Base-by-base conservation (phyloP, 2,113 vertebrate species). In the Spea bombifrons region DNA sequence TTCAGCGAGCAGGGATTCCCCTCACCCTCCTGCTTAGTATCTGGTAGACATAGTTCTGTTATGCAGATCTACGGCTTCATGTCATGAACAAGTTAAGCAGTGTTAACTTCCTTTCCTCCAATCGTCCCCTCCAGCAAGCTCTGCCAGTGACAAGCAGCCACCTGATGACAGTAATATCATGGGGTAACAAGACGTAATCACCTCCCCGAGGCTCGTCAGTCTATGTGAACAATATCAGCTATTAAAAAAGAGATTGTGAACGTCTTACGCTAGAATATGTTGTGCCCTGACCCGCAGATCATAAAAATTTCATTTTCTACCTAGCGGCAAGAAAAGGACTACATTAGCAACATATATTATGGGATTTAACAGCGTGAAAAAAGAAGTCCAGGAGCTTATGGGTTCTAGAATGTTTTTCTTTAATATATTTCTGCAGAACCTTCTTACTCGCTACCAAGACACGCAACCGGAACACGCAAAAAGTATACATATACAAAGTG, bases 141-240 rank as follows among this genome's bases (percentile, higher is more conserved):
- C 43, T 8, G 44, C n/a, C 30, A 10, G 66, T 66, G 45, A 43
- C 52, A 13, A 17, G 57, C 59, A 64, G 46, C 49, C 59, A 50
- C 63, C 57, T 74, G 61, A 66, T 75, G 15, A 66, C 61, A n/a
- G 73, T 43, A 66, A 75, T 64, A 75, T 53, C 73, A 75, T 49
- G 65, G 15, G n/a, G 66, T 48, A 75, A 55, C 64, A 75, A 75
- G 52, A 66, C 17, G 66, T 15, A 75, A 66, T 75, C 59, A 64
- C 52, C 46, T 75, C 66, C 48, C 13, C 12, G 55, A 59, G 55
- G 55, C 55, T 13, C 15, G 8, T 15, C 63, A 45, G 63, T 52
- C 64, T 66, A 12, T 45, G 48, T 53, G 73, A 12, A 44, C 12
- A 66, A 52, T 49, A 66, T n/a, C 3, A 75, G 48, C 66, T 66